Conservation (phyloP, 2,888 invertebrate genomes). For the Electrophaes corylata region DNA sequence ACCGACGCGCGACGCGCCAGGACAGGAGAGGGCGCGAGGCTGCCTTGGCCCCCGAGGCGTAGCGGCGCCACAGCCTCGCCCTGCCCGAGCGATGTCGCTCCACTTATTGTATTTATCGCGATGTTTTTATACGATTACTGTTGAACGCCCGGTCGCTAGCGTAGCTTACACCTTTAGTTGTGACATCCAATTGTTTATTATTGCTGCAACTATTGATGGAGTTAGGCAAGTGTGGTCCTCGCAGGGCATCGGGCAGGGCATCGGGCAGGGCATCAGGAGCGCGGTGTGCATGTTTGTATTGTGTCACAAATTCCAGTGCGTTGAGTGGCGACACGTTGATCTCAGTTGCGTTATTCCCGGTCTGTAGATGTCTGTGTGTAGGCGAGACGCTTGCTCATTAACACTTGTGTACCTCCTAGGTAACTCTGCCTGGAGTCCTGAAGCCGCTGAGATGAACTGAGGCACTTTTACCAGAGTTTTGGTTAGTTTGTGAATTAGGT, state of each 20-base stretch:
- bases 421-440: constrained; percentile 1
- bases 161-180: constrained; percentile 9
- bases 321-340: constrained; percentile 51
- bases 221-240: background rate
- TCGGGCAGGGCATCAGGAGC: background rate
- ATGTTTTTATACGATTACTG: constrained; percentile 40
- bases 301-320: constrained; percentile 57
- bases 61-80: constrained; percentile 1
- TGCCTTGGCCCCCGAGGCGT: background rate
- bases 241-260: too few relatives aligned
- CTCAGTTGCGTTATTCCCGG: constrained; percentile 61
- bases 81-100: constrained; percentile 9
- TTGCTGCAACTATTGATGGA: too few relatives aligned
- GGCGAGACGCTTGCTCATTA: constrained; percentile 43
- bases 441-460: constrained; percentile 17
- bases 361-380: constrained; percentile 38
- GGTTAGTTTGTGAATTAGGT: constrained; percentile 59
- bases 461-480: constrained; percentile 51
- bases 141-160: constrained; percentile 30
- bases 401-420: too few relatives aligned
- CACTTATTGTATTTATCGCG: constrained; percentile 16
- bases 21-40: too few relatives aligned
- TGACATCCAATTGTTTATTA: constrained; percentile 3
- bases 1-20: background rate
- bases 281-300: background rate